phyloP scores from a whole-genome alignment of 2,797 vertebrate genomes.

The Hapalemur alaotrensis region DNA sequence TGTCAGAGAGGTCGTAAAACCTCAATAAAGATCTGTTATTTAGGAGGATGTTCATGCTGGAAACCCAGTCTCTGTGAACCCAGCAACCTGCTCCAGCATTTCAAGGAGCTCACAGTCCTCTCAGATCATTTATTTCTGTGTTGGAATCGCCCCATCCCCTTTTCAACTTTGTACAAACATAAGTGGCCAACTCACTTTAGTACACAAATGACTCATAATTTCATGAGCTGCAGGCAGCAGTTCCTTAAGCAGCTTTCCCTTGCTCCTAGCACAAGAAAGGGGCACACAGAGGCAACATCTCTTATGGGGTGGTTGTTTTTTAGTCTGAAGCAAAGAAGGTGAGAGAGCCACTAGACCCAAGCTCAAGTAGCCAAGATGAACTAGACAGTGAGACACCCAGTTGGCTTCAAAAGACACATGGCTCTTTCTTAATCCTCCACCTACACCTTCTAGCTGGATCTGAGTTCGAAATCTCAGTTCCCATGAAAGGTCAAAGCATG shows the following conservation, averaged over 20 bases:
- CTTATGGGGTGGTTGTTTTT: neutral
- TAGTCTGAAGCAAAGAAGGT: neutral
- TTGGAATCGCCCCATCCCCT: neutral
- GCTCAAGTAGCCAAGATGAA: neutral
- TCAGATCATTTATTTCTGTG: neutral
- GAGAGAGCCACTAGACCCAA: neutral
- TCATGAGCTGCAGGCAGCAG: neutral
- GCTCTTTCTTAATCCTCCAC: neutral
- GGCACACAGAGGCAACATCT: neutral
- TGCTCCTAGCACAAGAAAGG: neutral
- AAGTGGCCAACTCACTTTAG: neutral
- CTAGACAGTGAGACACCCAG: neutral
- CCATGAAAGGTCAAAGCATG: neutral
- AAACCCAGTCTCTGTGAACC: neutral
- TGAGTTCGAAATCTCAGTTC: conserved; percentile 18
- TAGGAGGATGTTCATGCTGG: neutral
- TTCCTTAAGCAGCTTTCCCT: neutral
- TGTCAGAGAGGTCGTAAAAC: neutral
- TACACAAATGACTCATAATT: conserved; percentile 21
- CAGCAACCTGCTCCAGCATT: neutral
- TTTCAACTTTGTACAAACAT: neutral
- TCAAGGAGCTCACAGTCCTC: neutral
- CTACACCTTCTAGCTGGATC: neutral
- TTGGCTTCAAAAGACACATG: neutral
- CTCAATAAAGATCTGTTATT: neutral